Evolutionary conservation across 2,888 invertebrate species (phyloP).

Genomic region (Drosophila melanocephala): DNA sequence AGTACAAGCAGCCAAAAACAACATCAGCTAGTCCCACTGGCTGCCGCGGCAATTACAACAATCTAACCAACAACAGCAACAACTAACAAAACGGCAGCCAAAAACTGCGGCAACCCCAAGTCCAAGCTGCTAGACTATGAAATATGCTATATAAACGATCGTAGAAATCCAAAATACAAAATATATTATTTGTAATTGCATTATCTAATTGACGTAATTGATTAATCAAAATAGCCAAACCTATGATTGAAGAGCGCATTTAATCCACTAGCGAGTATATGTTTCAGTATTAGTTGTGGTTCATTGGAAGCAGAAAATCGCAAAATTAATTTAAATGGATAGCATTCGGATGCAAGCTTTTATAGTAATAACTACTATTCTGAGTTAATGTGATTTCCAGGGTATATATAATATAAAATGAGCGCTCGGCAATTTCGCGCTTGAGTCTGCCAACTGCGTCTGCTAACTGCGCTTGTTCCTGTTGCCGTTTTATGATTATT

Average conservation of each 20-base stretch:
- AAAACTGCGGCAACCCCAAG: background rate
- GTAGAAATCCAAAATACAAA: background rate
- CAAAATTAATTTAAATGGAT: background rate
- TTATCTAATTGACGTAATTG: background rate
- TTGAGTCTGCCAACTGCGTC: conserved; percentile 31
- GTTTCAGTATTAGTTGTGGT: background rate
- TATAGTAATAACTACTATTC: background rate
- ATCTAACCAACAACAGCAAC: conserved; percentile 22
- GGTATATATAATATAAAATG: conserved; percentile 30
- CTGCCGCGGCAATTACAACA: conserved; percentile 47
- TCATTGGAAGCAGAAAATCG: background rate
- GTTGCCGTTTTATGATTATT: conserved; percentile 62
- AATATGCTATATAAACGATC: background rate
- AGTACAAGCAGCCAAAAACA: conserved; percentile 40
- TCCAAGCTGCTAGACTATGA: conserved; percentile 1
- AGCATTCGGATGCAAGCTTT: background rate
- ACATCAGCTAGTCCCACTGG: conserved; percentile 22
- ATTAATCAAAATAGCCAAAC: background rate
- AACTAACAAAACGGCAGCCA: conserved; percentile 10
- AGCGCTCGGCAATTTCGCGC: conserved; percentile 39
- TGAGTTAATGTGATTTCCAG: background rate
- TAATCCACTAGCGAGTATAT: background rate
- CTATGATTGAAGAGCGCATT: background rate
- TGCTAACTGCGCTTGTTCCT: conserved; percentile 46
- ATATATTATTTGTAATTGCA: background rate